These are phyloP conservation scores for Acanthis flammea DNA, from an alignment of 2,797 vertebrate genomes.

Conservation along the genomic window DNA sequence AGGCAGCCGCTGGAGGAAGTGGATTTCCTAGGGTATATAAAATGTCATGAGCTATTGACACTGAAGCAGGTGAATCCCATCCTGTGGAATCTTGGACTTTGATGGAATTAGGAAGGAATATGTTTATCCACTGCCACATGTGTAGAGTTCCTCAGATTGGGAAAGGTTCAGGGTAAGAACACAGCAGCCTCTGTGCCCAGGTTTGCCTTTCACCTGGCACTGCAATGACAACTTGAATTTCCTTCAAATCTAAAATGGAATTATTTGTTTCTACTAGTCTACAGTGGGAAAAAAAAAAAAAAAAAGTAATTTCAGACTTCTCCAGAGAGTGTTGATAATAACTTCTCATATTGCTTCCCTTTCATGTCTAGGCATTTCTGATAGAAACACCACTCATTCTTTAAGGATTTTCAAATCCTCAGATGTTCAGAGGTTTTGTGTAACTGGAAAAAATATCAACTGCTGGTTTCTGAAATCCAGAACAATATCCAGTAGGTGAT, in stretches of 20 bases:
- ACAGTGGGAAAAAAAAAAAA: neutral
- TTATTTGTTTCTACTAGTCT: slow-evolving; percentile 17
- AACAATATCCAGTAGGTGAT: neutral
- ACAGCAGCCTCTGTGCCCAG: neutral
- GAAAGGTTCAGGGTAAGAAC: neutral
- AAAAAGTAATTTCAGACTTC: neutral
- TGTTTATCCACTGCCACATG: neutral
- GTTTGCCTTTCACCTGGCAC: neutral
- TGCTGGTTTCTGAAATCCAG: too few species aligned
- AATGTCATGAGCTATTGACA: neutral
- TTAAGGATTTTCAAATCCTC: neutral
- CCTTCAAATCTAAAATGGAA: neutral
- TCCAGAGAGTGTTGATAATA: neutral
- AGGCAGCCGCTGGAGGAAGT: neutral
- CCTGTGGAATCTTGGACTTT: neutral
- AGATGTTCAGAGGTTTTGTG: neutral
- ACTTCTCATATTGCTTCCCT: neutral
- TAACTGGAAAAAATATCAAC: neutral
- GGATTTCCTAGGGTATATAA: neutral
- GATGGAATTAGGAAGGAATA: neutral
- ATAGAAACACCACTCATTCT: neutral
- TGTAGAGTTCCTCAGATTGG: neutral
- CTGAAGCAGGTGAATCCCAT: neutral
- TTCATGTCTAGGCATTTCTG: slow-evolving; percentile 11
- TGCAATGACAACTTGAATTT: neutral